Percentiles rank a stretch among this genome's conserved stretches.
Evolutionary conservation across 2,888 invertebrate genomes (phyloP).

Genomic region (Stegana nigrithorax): DNA sequence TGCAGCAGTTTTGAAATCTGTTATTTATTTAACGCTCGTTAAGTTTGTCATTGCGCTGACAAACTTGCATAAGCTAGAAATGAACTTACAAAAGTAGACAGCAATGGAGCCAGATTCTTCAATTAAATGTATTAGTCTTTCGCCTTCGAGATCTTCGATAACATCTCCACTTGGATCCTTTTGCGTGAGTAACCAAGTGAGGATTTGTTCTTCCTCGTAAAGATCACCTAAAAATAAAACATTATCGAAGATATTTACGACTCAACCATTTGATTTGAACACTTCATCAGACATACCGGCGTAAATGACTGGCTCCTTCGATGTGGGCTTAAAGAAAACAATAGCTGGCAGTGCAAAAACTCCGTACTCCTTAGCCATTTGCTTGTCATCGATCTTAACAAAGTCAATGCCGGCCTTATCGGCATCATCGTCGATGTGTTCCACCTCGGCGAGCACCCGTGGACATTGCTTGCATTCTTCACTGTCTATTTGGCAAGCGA

Average conservation of each 20-base stretch:
- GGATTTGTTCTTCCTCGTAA: slow-evolving; percentile 86
- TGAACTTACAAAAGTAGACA: slow-evolving; percentile 91
- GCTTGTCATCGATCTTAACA: slow-evolving; percentile 89
- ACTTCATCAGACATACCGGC: slow-evolving; percentile 74
- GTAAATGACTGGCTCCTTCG: slow-evolving; percentile 90
- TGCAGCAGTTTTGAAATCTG: slow-evolving; percentile 44
- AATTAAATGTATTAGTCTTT: slow-evolving; percentile 80
- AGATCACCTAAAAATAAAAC: slow-evolving; percentile 75
- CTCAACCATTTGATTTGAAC: neutral
- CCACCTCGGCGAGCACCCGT: slow-evolving; percentile 86
- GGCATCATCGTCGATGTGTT: slow-evolving; percentile 94
- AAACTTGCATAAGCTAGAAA: slow-evolving; percentile 15
- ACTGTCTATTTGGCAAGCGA: slow-evolving; percentile 78
- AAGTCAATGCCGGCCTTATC: slow-evolving; percentile 91
- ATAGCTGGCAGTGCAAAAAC: slow-evolving; percentile 92
- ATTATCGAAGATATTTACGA: neutral
- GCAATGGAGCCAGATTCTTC: slow-evolving; percentile 85
- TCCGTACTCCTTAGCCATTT: slow-evolving; percentile 87
- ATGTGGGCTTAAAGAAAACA: slow-evolving; percentile 87
- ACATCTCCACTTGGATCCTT: slow-evolving; percentile 93
- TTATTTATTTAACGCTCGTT: neutral
- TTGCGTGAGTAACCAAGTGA: slow-evolving; percentile 91
- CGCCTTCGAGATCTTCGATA: slow-evolving; percentile 89
- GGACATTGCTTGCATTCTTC: slow-evolving; percentile 95
- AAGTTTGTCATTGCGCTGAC: too few relatives aligned